phyloP scores from a whole-genome alignment of 35 echinoderm and acorn worm genomes.

The Lytechinus pictus region DNA sequence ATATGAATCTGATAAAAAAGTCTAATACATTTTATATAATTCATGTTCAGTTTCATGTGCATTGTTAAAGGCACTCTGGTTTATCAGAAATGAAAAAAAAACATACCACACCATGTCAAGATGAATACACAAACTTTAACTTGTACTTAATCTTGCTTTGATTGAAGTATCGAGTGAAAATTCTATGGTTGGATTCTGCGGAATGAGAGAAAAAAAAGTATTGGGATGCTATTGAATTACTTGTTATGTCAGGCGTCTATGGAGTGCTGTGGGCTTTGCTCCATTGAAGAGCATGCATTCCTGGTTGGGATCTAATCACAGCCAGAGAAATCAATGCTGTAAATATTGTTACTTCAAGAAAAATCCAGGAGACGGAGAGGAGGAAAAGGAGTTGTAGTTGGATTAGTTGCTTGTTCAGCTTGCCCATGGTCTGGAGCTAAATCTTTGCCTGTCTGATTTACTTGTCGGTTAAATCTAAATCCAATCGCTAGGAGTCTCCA shows the following conservation, averaged over 20 bases:
- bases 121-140: neutral
- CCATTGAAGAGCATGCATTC: slow-evolving; percentile 39
- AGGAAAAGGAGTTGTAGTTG: slow-evolving; percentile 12
- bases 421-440: neutral
- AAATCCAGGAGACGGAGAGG: slow-evolving; percentile 16
- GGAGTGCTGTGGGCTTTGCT: slow-evolving; percentile 17
- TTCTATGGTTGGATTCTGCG: slow-evolving; percentile 15
- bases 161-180: slow-evolving; percentile 3
- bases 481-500: slow-evolving; percentile 21
- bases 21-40: too few relatives aligned
- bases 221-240: slow-evolving; percentile 48
- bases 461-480: slow-evolving; percentile 25
- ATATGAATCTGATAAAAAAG: too few relatives aligned
- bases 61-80: too few relatives aligned
- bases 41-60: too few relatives aligned
- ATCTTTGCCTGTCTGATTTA: slow-evolving; percentile 29
- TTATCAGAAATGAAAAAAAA: too few relatives aligned
- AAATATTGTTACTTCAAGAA: slow-evolving; percentile 50
- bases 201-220: slow-evolving; percentile 29
- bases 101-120: neutral
- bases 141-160: neutral
- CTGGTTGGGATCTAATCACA: slow-evolving; percentile 39
- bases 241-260: slow-evolving; percentile 51
- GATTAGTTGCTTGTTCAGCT: slow-evolving; percentile 33
- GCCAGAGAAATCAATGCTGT: slow-evolving; percentile 48